Conservation (phyloP, 1,140 invertebrate species). For the Papilio glaucus region DNA sequence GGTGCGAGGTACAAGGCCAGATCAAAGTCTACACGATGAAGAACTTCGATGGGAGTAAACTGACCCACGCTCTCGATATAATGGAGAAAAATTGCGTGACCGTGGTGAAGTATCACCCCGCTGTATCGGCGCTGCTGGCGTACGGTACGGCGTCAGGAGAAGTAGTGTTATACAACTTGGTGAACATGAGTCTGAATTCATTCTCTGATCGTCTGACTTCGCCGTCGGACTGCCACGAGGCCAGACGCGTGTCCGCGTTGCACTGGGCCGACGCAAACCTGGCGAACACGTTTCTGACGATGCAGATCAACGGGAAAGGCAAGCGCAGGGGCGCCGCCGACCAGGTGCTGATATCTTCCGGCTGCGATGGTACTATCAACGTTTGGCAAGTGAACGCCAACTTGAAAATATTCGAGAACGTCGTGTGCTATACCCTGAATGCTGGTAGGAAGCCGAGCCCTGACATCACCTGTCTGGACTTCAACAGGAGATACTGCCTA, state of each 20-base stretch:
- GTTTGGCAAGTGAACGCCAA: slow-evolving; percentile 67
- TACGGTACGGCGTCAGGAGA: slow-evolving; percentile 70
- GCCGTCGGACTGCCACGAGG: slow-evolving; percentile 60
- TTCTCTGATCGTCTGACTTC: slow-evolving; percentile 54
- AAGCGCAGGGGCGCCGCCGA: slow-evolving; percentile 65
- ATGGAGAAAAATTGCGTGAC: slow-evolving; percentile 69
- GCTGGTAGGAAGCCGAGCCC: slow-evolving; percentile 49
- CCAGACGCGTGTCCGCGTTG: slow-evolving; percentile 55
- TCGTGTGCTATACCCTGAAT: slow-evolving; percentile 60
- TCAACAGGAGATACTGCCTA: slow-evolving; percentile 59
- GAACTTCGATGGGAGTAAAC: slow-evolving; percentile 55
- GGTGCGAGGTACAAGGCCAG: slow-evolving; percentile 65
- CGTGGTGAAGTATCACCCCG: slow-evolving; percentile 66
- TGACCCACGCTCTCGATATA: slow-evolving; percentile 62
- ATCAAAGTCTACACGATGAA: slow-evolving; percentile 66
- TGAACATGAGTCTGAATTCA: slow-evolving; percentile 46
- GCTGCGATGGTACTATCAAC: slow-evolving; percentile 63
- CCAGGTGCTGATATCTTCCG: slow-evolving; percentile 66
- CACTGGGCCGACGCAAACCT: slow-evolving; percentile 65
- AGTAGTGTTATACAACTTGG: slow-evolving; percentile 65
- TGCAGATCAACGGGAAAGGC: slow-evolving; percentile 64
- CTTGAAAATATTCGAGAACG: slow-evolving; percentile 60
- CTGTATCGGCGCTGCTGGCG: slow-evolving; percentile 62
- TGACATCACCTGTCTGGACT: slow-evolving; percentile 71
- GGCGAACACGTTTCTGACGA: slow-evolving; percentile 59